Base-by-base conservation (phyloP, 2,888 invertebrate species). In the Charanyca ferruginea region DNA sequence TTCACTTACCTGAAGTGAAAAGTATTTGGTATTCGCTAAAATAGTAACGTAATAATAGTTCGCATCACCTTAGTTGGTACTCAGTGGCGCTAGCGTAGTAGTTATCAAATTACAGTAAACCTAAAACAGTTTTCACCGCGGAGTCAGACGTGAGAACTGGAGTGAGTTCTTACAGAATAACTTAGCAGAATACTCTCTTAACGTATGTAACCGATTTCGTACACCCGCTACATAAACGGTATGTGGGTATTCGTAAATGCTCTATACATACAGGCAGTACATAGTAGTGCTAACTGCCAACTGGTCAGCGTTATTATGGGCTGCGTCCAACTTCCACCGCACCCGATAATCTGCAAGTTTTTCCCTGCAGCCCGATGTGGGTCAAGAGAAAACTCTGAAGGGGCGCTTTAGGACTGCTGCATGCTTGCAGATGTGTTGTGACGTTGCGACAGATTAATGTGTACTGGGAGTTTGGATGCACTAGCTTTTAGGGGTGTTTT, bases 271-370 rank as follows among this genome's bases (percentile, higher is more conserved):
- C 23, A 16, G 8, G 20, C 25, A 49, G 38, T 25, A 54, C 42
- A 51, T 25, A 62, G 49, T 28, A 22, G 49, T 63, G 47, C 32
- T 62, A 75, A 66, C 65, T 73, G 73, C 65, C 70, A 77, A 60
- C 75, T 76, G 77, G 80, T 75, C 73, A 67, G 77, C 81, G 80
- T 83, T 89, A 89, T 89, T 86, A 86, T 85, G 73, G 71, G 55
- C 73, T 68, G 79, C 71, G 79, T 79, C 82, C 82, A 86, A 87
- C 85, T 89, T 85, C 75, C 79, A 74, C 87, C 89, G 89, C 88
- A 91, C 90, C 91, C 91, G 92, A 92, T 91, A 91, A 91, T 90
- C 89, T 89, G 88, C 87, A 88, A 91, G 91, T 90, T 90, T 90
- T 89, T 86, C 87, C 84, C 83, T 80, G 83, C 85, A 80, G 35